Conservation (phyloP, 2,113 vertebrate species). For the Gila orcuttii region DNA sequence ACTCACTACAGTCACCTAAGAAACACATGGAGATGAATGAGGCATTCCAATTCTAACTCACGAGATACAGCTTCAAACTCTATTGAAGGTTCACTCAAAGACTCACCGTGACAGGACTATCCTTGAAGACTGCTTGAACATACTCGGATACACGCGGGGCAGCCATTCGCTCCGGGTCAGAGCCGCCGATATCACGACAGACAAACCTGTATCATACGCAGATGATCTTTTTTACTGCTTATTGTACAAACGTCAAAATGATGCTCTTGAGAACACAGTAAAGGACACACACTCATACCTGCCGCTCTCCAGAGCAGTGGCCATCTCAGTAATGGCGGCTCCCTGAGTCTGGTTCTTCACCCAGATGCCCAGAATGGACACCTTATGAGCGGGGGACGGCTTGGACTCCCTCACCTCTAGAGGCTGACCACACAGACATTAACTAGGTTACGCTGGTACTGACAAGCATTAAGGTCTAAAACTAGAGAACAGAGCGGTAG, state of each 20-base stretch:
- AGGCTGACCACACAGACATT: constrained; percentile 63
- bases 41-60: neutral
- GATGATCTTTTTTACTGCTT: neutral
- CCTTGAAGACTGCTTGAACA: constrained; percentile 71
- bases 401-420: constrained; percentile 77
- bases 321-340: constrained; percentile 62
- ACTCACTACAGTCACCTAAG: constrained; percentile 73
- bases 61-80: too few species aligned
- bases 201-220: constrained; percentile 61
- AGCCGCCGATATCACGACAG: constrained; percentile 81
- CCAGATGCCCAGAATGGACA: constrained; percentile 77
- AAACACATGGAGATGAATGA: constrained; percentile 15
- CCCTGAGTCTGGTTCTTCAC: constrained; percentile 62
- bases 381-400: constrained; percentile 64
- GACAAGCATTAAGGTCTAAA: too few species aligned
- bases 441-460: neutral
- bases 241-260: neutral
- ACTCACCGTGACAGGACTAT: constrained; percentile 72
- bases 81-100: neutral
- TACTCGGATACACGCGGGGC: constrained; percentile 77
- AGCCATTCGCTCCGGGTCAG: constrained; percentile 83
- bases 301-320: constrained; percentile 76
- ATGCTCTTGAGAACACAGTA: too few species aligned
- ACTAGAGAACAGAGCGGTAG: too few species aligned
- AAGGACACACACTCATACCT: constrained; percentile 62